Conservation (phyloP, 2,888 invertebrate species). For the Pecten maximus region DNA sequence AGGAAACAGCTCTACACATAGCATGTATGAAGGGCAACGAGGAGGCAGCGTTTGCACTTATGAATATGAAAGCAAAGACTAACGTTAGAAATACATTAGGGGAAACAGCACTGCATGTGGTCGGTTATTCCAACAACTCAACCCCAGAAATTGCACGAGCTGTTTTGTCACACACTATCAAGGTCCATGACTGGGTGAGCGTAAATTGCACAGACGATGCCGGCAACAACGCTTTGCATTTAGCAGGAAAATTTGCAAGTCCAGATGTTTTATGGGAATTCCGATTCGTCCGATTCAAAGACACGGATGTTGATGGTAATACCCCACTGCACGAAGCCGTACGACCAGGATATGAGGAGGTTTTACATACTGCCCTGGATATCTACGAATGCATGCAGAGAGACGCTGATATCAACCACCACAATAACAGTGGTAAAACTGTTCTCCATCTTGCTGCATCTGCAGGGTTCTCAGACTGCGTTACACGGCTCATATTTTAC, state of each 20-base stretch:
- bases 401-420: slow-evolving; percentile 70
- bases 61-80: slow-evolving; percentile 71
- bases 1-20: slow-evolving; percentile 79
- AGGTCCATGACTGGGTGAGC: slow-evolving; percentile 77
- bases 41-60: slow-evolving; percentile 64
- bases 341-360: slow-evolving; percentile 65
- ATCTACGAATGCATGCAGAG: slow-evolving; percentile 69
- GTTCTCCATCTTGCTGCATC: slow-evolving; percentile 68
- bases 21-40: slow-evolving; percentile 73
- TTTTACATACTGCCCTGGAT: slow-evolving; percentile 67
- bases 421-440: slow-evolving; percentile 62
- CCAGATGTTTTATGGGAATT: slow-evolving; percentile 73
- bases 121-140: slow-evolving; percentile 63
- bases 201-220: slow-evolving; percentile 72
- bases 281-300: slow-evolving; percentile 68
- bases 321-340: slow-evolving; percentile 71
- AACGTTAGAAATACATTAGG: slow-evolving; percentile 71
- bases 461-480: slow-evolving; percentile 58
- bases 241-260: slow-evolving; percentile 71
- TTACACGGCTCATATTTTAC: slow-evolving; percentile 66
- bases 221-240: slow-evolving; percentile 78
- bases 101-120: slow-evolving; percentile 76
- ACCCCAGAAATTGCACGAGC: slow-evolving; percentile 62
- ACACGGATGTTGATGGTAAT: slow-evolving; percentile 66
- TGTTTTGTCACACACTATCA: slow-evolving; percentile 75